Conservation (phyloP, 2,113 vertebrate genomes). For the Lethenteron camtschaticum region DNA sequence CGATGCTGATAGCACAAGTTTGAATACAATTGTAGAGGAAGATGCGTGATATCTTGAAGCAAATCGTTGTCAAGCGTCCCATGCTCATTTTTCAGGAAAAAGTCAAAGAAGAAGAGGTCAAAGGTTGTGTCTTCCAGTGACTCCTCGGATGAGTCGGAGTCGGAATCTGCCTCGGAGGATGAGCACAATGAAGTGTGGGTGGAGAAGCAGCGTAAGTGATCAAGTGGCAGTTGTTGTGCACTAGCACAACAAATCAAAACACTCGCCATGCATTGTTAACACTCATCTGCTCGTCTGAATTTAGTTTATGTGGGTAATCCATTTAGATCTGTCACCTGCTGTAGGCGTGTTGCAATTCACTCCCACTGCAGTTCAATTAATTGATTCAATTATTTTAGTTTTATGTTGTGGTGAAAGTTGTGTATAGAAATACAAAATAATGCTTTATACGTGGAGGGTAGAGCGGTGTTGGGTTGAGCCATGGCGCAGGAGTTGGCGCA, state of each 20-base stretch:
- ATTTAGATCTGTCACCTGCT: not conserved
- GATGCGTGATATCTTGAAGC: not conserved
- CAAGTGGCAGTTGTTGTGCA: not conserved
- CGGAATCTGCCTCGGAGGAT: slow-evolving; percentile 38
- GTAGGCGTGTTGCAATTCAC: not conserved
- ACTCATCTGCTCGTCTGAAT: slow-evolving; percentile 16
- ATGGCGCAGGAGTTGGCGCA: no score
- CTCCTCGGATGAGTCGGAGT: slow-evolving; percentile 36
- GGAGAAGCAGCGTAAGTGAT: slow-evolving; percentile 44
- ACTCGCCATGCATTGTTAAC: slow-evolving; percentile 7
- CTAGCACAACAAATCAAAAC: not conserved
- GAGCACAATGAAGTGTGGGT: slow-evolving; percentile 45
- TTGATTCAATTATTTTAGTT: no score
- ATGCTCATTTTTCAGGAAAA: slow-evolving; percentile 34
- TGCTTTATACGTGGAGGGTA: no score
- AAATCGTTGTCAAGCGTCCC: not conserved
- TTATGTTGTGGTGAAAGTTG: no score
- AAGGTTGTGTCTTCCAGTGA: slow-evolving; percentile 57
- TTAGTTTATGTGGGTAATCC: not conserved
- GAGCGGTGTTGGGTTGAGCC: no score
- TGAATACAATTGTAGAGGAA: not conserved
- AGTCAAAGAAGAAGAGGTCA: slow-evolving; percentile 58
- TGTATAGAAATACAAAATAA: no score
- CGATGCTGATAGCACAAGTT: not conserved
- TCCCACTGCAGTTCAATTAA: not conserved